These are phyloP conservation scores for Euura lappo DNA, from an alignment of 1,140 invertebrate genomes.

Conservation along the genomic window DNA sequence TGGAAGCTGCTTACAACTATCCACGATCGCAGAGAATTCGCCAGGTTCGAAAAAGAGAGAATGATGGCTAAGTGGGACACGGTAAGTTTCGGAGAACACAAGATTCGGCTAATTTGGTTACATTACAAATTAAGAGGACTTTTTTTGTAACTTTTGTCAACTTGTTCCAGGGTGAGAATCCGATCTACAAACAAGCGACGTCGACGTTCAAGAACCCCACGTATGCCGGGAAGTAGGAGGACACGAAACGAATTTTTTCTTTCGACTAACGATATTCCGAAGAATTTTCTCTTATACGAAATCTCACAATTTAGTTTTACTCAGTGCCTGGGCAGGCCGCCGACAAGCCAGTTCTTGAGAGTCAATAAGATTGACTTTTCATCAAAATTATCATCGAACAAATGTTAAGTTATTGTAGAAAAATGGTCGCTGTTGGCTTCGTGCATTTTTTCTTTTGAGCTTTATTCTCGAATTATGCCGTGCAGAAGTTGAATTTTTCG, in stretches of 20 bases:
- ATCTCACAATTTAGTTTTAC: background rate
- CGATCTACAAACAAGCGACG: slow-evolving; percentile 98
- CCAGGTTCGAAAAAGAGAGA: slow-evolving; percentile 95
- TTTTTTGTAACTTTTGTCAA: slow-evolving; percentile 25
- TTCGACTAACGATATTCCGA: background rate
- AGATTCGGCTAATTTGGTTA: slow-evolving; percentile 14
- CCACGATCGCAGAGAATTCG: slow-evolving; percentile 95
- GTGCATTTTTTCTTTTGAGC: no score
- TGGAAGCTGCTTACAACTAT: slow-evolving; percentile 98
- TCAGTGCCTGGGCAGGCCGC: background rate
- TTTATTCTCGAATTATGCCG: no score
- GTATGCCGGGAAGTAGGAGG: slow-evolving; percentile 77
- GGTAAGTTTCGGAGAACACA: slow-evolving; percentile 61
- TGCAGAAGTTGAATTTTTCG: no score
- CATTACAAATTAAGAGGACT: no score
- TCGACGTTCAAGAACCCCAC: slow-evolving; percentile 99
- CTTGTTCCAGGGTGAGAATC: slow-evolving; percentile 90
- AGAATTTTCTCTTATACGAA: background rate
- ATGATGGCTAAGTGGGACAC: slow-evolving; percentile 96
- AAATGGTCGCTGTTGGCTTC: background rate
- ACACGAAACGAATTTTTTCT: background rate
- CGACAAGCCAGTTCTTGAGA: background rate
- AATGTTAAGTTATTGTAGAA: background rate
- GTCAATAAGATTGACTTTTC: background rate
- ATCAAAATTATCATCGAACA: background rate